phyloP scores from a whole-genome alignment of 2,888 invertebrate genomes.

The Linnaemya tessellans region DNA sequence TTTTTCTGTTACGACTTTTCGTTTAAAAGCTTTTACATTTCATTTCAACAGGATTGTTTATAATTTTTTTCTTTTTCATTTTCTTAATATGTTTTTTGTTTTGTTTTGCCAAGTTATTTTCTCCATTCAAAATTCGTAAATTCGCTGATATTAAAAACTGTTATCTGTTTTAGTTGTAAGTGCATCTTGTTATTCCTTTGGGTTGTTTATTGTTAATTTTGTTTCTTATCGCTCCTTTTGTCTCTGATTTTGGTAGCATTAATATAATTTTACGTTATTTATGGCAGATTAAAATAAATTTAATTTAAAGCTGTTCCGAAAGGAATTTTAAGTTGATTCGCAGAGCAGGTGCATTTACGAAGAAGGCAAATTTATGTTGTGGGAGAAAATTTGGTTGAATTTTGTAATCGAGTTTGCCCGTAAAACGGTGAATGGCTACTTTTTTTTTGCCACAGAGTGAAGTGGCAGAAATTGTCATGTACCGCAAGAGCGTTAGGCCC shows the following conservation, averaged over 20 bases:
- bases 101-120: constrained; percentile 57
- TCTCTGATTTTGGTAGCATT: constrained; percentile 1
- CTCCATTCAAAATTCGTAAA: constrained; percentile 69
- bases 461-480: too few relatives aligned
- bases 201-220: constrained; percentile 48
- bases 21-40: constrained; percentile 4
- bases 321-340: constrained; percentile 16
- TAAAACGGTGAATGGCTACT: too few relatives aligned
- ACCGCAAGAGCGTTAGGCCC: too few relatives aligned
- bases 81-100: background rate
- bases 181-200: constrained; percentile 16
- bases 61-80: too few relatives aligned
- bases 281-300: constrained; percentile 68
- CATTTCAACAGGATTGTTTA: background rate
- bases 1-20: background rate
- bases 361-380: background rate
- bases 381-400: background rate
- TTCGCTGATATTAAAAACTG: constrained; percentile 69
- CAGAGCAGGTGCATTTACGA: constrained; percentile 57
- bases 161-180: constrained; percentile 55
- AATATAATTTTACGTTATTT: constrained; percentile 55
- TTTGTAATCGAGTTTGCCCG: too few relatives aligned
- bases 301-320: constrained; percentile 59
- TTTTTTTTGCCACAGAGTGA: too few relatives aligned
- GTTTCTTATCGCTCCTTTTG: constrained; percentile 34